Evolutionary conservation across 2,113 vertebrate genomes (phyloP), one percentile per base, ranked within the genome.

Genomic region (Melierax canorus): DNA sequence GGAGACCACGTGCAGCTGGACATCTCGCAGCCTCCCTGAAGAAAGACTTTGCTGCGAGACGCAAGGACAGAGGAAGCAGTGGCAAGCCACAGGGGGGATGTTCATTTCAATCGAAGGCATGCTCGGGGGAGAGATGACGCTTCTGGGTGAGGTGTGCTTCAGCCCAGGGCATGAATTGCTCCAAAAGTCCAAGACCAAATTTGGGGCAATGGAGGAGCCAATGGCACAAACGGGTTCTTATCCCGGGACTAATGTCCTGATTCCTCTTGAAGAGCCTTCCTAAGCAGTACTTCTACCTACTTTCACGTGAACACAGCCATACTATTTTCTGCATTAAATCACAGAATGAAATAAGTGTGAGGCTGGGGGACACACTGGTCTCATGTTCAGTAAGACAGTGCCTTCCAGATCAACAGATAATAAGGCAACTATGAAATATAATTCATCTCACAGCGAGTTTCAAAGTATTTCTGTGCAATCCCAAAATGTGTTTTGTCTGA

Each of bases 81-180:
- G 1, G n/a, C 19, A 51, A 86, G 63, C 24, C 34, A 43, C 0
- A 0, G 7, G 7, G 4, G 29, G n/a, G 15, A 10, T 11, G 17
- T 30, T 51, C 3, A 0, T 53, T 89, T 46, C 19, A 13, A 86
- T 77, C 27, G 13, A 51, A 27, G 27, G 27, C 4, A 3, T 10
- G 21, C n/a, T 8, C 2, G 0, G 2, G 5, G 22, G 4, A 48
- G 4, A 24, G 23, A 63, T 1, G 1, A 8, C 41, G 26, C 15
- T 58, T 36, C 38, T 36, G 24, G 7, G 13, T 39, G 60, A 78
- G 17, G 22, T 29, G 15, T 59, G 38, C 30, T 55, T 80, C 72
- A 88, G 77, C 39, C 38, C 36, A 34, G 18, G 21, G 10, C 43
- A 39, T 3, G 38, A 56, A 36, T 7, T 53, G 20, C 34, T 66